Conservation (phyloP, 2,888 invertebrate species). For the Chrysolina americana region DNA sequence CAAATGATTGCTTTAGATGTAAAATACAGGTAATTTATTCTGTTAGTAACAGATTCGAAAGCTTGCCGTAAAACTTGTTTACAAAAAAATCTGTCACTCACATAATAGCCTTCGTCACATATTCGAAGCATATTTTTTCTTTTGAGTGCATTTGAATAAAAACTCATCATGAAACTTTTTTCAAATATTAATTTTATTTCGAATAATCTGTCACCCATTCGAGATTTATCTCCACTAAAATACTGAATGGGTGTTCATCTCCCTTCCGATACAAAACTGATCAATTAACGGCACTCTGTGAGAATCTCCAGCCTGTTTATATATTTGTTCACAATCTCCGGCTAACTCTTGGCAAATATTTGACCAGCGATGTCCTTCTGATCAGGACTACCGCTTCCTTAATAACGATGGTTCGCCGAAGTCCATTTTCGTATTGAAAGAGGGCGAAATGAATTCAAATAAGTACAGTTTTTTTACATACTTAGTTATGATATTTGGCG, state of each 20-base stretch:
- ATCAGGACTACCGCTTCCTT: constrained; percentile 50
- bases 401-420: constrained; percentile 23
- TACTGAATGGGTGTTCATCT: constrained; percentile 8
- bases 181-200: not conserved
- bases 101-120: no score
- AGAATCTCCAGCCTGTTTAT: constrained; percentile 57
- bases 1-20: no score
- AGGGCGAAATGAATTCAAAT: no score
- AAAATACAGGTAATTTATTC: no score
- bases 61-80: no score
- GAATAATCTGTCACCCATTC: not conserved
- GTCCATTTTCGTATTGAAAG: not conserved
- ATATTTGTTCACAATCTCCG: constrained; percentile 59
- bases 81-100: no score
- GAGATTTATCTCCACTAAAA: not conserved
- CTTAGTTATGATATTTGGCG: no score
- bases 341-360: constrained; percentile 61
- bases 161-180: not conserved
- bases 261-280: constrained; percentile 39
- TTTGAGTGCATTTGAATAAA: no score
- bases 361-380: constrained; percentile 57
- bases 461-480: no score
- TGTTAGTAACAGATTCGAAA: no score
- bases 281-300: constrained; percentile 52
- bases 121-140: no score